Evolutionary conservation across 2,113 vertebrate species (phyloP), one percentile per base, ranked within the genome.

Genomic region (Ornithorhynchus anatinus): DNA sequence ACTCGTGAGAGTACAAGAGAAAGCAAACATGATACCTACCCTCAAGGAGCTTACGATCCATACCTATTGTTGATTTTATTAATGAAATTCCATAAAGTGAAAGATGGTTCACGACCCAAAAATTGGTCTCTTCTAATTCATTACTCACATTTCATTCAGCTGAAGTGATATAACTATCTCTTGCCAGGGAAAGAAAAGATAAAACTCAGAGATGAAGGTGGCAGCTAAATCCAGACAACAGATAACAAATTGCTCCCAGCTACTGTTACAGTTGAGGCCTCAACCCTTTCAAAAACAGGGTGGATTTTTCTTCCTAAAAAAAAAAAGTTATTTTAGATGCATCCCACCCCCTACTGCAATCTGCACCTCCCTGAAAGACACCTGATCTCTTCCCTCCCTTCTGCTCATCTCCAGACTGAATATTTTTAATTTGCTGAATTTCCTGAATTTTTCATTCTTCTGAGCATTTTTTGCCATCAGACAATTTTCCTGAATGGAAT

Each of bases 151-250:
- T 32, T 80, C 60, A 82, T 86, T 67, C 72, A 80, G 56, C 77
- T 75, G 59, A 81, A 82, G 36, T 83, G 47, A 78, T 86, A 72
- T 64, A 83, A 70, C 45, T 88, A 84, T 80, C 32, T 79, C 10
- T 69, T 51, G 82, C 42, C 47, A 81, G 17, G 6, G 38, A 39
- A 13, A 8, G 10, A 43, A 16, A 59, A 62, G 40, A 39, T 9
- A 68, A 72, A 58, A 52, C 42, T 52, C 39, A 76, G 74, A 79
- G 35, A 22, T 65, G 70, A 80, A 82, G 60, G 81, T 87, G 57
- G 69, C 62, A 89, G 62, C 36, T 88, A 90, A 87, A 87, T 89
- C 86, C 87, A 82, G 73, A 69, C n/a, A 62, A n/a, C 57, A 69
- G 14, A 72, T 84, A 82, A 84, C 88, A 88, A 67, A 59, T 73